Evolutionary conservation across 2,888 invertebrate genomes (phyloP), one percentile per base, ranked within the genome.

Genomic region (Mythimna albipuncta): DNA sequence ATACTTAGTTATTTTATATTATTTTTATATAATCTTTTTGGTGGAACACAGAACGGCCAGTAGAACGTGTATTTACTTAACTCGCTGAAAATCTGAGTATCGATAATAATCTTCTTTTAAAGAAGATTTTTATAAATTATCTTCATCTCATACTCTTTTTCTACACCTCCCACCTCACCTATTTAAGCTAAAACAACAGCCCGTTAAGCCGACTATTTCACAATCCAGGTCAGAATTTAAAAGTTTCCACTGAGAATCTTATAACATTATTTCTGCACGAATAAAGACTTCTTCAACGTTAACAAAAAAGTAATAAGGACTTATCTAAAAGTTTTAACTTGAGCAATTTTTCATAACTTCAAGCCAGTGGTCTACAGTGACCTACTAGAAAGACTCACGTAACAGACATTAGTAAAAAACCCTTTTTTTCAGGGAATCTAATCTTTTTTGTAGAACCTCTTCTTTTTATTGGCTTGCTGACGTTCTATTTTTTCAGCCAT

Each of bases 341-440:
- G 77, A 74, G 89, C 90, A 88, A 92, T 93, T 93, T 92, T 92
- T 94, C 91, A 94, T 91, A 93, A 91, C 89, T 93, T 89, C 81
- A 86, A 88, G 88, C 85, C 85, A 88, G 87, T 86, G 88, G 76
- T 72, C 79, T 84, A 80, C 80, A 83, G 84, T 88, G 89, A 89
- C 89, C 89, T 85, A 88, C 86, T 89, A 79, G 80, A 88, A 86
- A 89, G 77, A 84, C 86, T 87, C 90, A 91, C 92, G 92, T 91
- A 89, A 84, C 76, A 77, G 81, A 82, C 90, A 90, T 91, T 91
- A 90, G 90, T 90, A 88, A 89, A 89, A 89, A 88, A 71, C 75
- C 85, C 85, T 78, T 84, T 87, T 84, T 88, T 86, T 81, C 52
- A 38, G 82, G 76, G 81, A 85, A 84, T 89, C 69, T 73, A 85